Evolutionary conservation across 2,888 invertebrate genomes (phyloP).

Genomic region (Lottia scabra): DNA sequence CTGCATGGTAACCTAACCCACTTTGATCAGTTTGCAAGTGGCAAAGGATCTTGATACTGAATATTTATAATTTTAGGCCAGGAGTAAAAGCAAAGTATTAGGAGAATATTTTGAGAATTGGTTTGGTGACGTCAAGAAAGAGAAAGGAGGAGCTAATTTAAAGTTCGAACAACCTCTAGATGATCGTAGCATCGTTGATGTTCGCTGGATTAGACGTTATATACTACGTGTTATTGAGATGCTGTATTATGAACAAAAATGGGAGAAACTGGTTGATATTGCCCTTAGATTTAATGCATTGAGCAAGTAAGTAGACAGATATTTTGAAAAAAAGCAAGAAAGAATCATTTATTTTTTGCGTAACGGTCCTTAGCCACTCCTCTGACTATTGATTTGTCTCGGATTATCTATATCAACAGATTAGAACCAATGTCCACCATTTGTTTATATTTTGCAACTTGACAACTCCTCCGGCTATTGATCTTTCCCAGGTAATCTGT

Average conservation of each 20-base stretch:
- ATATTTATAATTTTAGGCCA: constrained; percentile 50
- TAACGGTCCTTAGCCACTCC: too few species aligned
- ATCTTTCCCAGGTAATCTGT: too few species aligned
- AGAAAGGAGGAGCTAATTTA: constrained; percentile 64
- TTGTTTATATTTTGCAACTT: too few species aligned
- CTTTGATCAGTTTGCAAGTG: too few species aligned
- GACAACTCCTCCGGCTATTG: too few species aligned
- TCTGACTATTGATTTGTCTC: too few species aligned
- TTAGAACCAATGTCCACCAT: too few species aligned
- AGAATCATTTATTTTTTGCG: too few species aligned
- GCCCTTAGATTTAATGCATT: constrained; percentile 67
- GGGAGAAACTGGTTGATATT: constrained; percentile 67
- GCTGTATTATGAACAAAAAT: constrained; percentile 64
- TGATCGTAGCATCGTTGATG: constrained; percentile 58
- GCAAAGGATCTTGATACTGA: too few species aligned
- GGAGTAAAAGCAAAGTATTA: constrained; percentile 42
- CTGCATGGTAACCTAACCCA: too few species aligned
- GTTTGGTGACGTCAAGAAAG: constrained; percentile 55
- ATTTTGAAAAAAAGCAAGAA: too few species aligned
- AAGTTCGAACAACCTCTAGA: constrained; percentile 65
- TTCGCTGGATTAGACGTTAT: constrained; percentile 58
- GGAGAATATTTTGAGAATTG: constrained; percentile 54
- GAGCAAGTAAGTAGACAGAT: constrained; percentile 57
- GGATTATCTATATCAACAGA: too few species aligned
- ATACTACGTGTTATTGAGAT: constrained; percentile 61